A percentile compares a stretch with the other conserved stretches of the same genome.
Evolutionary conservation across 2,797 vertebrate genomes (phyloP).

Genomic region (Pangasius mekongensis): DNA sequence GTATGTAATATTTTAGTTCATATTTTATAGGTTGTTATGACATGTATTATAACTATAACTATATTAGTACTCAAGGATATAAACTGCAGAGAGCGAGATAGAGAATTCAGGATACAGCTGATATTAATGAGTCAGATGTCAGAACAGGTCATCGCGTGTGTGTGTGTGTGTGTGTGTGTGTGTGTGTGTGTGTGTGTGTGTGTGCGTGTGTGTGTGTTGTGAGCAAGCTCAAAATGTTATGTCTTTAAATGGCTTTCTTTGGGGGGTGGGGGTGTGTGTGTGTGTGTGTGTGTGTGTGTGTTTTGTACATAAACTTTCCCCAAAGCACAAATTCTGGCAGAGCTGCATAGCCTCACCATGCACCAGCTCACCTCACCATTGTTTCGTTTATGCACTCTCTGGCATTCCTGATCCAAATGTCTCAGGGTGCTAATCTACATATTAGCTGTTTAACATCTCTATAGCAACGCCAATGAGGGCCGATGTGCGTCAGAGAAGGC

Average conservation of each 20-base stretch:
- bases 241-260: neutral
- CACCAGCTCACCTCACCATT: neutral
- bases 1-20: neutral
- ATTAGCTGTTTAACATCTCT: slow-evolving; percentile 44
- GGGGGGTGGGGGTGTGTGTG: neutral
- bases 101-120: neutral
- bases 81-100: neutral
- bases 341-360: neutral
- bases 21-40: neutral
- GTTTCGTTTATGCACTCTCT: slow-evolving; percentile 10
- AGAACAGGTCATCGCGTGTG: neutral
- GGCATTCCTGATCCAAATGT: slow-evolving; percentile 8
- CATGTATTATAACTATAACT: neutral
- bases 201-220: neutral
- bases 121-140: slow-evolving; percentile 31
- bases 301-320: neutral
- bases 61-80: neutral
- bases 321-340: neutral
- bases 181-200: slow-evolving; percentile 2
- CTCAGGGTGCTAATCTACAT: slow-evolving; percentile 31
- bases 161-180: neutral
- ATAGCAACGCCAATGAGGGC: slow-evolving; percentile 20
- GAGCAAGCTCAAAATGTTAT: neutral
- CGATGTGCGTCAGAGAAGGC: slow-evolving; percentile 37
- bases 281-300: neutral